Conservation (phyloP, 2,113 vertebrate genomes). For the mouse (Mus musculus) region GRCm39 chr11:36947001-36947500, state of each 20-base stretch:
- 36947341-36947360: neutral
- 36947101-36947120: constrained; percentile 25
- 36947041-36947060: constrained; percentile 54
- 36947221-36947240: neutral
- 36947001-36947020: neutral
- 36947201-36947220: neutral
- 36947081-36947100: neutral
- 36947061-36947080: neutral
- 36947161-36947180: neutral
- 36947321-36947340: neutral
- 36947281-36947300: neutral
- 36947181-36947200: neutral
- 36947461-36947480: neutral
- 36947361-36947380: neutral
- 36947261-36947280: neutral
- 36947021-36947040: constrained; percentile 21
- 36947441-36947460: neutral
- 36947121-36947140: neutral
- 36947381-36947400: neutral
- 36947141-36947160: neutral
- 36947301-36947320: neutral
- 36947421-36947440: neutral
- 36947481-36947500: neutral
- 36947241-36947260: neutral
- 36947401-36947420: too few species aligned